Evolutionary conservation across 2,888 invertebrate genomes (phyloP), one percentile per base, ranked within the genome.

Genomic region (Dione juno): DNA sequence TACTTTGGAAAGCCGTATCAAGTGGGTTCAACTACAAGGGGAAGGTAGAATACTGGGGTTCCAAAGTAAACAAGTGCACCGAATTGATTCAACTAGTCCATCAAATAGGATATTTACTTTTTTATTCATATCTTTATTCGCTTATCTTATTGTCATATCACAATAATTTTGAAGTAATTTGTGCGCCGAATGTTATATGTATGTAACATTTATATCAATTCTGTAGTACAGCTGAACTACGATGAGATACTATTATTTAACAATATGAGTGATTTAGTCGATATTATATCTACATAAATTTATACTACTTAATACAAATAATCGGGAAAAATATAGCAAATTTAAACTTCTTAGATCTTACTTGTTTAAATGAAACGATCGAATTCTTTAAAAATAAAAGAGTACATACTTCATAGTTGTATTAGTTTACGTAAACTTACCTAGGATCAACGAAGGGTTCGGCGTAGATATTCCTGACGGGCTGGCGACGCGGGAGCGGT

Each of bases 371-470:
- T 9, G 14, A 54, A 35, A 35, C 9, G 14, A n/a, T 10, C n/a
- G 5, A 13, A 35, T 53, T 3, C n/a, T 28, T 54, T 28, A 54
- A 3, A 54, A 54, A 54, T 35, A 35, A n/a, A 53, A 35, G 45
- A 14, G 0, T 14, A 13, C 37, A 40, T 19, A 2, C 13, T 16
- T 11, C 35, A n/a, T 21, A 8, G 19, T 59, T 48, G 58, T 9
- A n/a, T 28, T 21, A 40, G 16, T 67, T 16, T 19, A 54, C 63
- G 52, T 40, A 21, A 66, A 88, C 93, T 92, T 88, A 93, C 93
- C 93, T 93, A 84, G 92, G 93, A 82, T 95, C 95, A 77, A 94
- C 94, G 89, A 95, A 95, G 79, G 95, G 95, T 82, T 95, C 95
- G 52, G 95, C 95, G 81, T 95, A 95, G 87, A 95, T 95, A 86